phyloP scores from a whole-genome alignment of 92 coral and sea anemone species.

The Paragorgia papillata region DNA sequence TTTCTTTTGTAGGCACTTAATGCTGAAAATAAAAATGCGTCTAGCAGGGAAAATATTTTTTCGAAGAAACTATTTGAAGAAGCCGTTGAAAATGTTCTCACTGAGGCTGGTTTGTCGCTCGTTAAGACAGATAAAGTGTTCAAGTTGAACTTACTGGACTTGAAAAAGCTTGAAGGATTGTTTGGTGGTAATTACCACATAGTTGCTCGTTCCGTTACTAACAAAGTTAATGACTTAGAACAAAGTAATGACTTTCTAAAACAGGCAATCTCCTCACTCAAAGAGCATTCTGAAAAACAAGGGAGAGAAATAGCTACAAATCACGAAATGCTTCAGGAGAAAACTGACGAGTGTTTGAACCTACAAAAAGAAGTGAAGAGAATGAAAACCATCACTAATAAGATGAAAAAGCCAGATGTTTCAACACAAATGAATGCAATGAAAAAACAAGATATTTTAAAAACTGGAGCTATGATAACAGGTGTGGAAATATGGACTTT shows the following conservation, averaged over 20 bases:
- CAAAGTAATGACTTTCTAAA: not conserved
- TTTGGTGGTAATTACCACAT: not conserved
- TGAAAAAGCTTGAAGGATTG: conserved; percentile 1
- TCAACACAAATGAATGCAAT: not conserved
- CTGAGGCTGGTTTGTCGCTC: conserved; percentile 29
- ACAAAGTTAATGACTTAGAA: not conserved
- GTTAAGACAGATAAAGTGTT: not conserved
- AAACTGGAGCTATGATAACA: not conserved
- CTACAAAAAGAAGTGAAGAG: not conserved
- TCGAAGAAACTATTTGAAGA: conserved; percentile 3
- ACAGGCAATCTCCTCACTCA: not conserved
- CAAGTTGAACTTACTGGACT: not conserved
- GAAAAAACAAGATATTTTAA: not conserved
- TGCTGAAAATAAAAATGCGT: not conserved
- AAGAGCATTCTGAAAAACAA: conserved; percentile 7
- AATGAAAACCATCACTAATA: not conserved
- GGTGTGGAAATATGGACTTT: not conserved
- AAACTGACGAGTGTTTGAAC: conserved; percentile 23
- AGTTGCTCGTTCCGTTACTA: not conserved
- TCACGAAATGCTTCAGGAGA: conserved; percentile 3
- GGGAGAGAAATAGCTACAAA: not conserved
- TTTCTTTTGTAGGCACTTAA: not conserved
- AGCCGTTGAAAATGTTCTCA: conserved; percentile 12
- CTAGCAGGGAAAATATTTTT: not conserved
- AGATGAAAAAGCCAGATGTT: not conserved